Base-by-base conservation (phyloP, 2,888 invertebrate species). In the Nasonia oneida region DNA sequence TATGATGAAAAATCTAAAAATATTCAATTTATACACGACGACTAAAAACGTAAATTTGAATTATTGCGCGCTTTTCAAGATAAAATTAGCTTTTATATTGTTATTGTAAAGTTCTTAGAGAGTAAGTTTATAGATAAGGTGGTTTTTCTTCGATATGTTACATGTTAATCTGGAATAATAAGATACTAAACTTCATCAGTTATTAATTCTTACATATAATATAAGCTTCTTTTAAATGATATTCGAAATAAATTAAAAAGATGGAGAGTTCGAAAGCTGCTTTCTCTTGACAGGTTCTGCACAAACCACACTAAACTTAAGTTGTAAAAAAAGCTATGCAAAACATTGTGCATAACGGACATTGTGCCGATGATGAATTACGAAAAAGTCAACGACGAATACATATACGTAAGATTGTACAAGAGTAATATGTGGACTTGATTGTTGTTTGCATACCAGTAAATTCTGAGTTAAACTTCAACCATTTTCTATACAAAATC, bases 91-190 rank as follows among this genome's bases (percentile, higher is more conserved):
- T 47, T 64, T 81, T 53, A 6, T n/a, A 37, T 47, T 14, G 15
- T 75, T 73, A 64, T 53, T 33, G 23, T 47, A 82, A 78, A 83
- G 33, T 39, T 39, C 83, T 77, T 83, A 77, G n/a, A 78, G 18
- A 61, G 71, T 71, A 42, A 71, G 61, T 64, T 74, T 39, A 18
- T 18, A n/a, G 47, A 23, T 81, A 57, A 15, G 57, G 70, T 57
- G 70, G 15, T 42, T 76, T 67, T 83, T 83, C 39, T 5, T 71
- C 83, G 83, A 83, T 83, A 83, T 71, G 77, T 83, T 77, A 83
- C 77, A 83, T 18, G 74, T 77, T 77, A 77, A 83, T 83, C 47
- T 78, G 71, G 33, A 77, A 76, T 50, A 47, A 47, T 47, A 61
- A 18, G 23, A 61, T 70, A 18, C n/a, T 76, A 37, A 57, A 76